Base-by-base conservation (phyloP, 2,113 vertebrate species). In the Gracilinanus agilis region DNA sequence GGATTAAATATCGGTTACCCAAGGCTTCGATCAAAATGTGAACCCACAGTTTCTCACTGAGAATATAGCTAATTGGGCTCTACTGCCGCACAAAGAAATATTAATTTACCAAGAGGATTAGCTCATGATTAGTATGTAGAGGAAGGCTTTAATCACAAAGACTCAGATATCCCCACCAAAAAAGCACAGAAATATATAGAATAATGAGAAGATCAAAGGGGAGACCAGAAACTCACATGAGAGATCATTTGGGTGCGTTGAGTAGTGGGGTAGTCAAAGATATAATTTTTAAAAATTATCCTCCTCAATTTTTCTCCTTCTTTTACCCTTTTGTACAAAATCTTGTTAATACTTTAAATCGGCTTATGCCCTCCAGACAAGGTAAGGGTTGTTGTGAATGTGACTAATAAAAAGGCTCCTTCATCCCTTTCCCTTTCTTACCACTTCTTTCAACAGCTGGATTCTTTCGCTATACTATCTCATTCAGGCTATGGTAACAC, bases 401-500 rank as follows among this genome's bases (percentile, higher is more conserved):
- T 83, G 67, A 83, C n/a, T 83, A 40, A 83, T 34, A 83, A 40
- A 83, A 83, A 40, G 67, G 67, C n/a, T 83, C n/a, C n/a, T 83
- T 83, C 16, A 9, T 23, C n/a, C 67, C n/a, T 19, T 83, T 83
- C n/a, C 19, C 67, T 83, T 83, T 16, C 67, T 83, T 40, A 21
- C 19, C 19, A 83, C 40, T 83, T 40, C 67, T 83, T 34, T 83
- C 67, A 83, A 83, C 55, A 90, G 58, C 75, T 92, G 16, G 44
- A 54, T 83, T 94, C 88, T 91, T 27, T 67, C 23, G 93, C 92
- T 94, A 44, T 44, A 49, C 91, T 61, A 88, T 75, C 1, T 90
- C 25, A 90, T 96, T 94, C 93, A 13, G 67, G 25, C 24, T 92
- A 25, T 93, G 27, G 34, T 89, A 90, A 92, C 88, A 83, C 67